phyloP scores from a whole-genome alignment of 2,113 vertebrate species.

The Piprites chloris region DNA sequence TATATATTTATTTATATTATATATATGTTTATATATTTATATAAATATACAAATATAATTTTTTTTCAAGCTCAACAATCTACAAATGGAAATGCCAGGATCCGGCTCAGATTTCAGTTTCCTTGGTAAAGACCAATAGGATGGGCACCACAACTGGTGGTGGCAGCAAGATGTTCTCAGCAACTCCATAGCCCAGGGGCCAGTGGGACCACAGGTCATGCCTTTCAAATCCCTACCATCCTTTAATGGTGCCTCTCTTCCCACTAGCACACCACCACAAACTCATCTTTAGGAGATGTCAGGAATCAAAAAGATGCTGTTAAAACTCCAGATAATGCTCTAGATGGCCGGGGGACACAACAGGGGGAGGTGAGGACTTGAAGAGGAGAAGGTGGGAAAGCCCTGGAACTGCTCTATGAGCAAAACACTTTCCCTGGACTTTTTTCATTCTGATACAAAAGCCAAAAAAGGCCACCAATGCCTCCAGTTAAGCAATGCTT shows the following conservation, averaged over 20 bases:
- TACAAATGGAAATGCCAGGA: background rate
- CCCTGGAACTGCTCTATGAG: background rate
- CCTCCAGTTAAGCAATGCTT: background rate
- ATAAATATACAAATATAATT: background rate
- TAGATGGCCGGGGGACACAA: accelerated
- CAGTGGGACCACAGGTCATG: background rate
- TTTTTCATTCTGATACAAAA: background rate
- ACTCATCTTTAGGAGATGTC: background rate
- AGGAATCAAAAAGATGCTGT: background rate
- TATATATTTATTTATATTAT: background rate
- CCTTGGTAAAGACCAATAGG: background rate
- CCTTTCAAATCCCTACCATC: background rate
- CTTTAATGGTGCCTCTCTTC: background rate
- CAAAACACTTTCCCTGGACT: background rate
- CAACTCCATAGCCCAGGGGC: background rate
- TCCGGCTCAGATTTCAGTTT: background rate
- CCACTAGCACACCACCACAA: background rate
- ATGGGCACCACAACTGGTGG: background rate
- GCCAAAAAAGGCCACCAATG: background rate
- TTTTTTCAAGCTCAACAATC: background rate
- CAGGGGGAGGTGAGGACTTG: background rate
- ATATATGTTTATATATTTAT: background rate
- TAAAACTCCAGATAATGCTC: background rate
- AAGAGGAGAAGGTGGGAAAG: background rate
- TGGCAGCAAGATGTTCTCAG: background rate